Base-by-base conservation (phyloP, 2,888 invertebrate genomes). In the Noctua janthe region DNA sequence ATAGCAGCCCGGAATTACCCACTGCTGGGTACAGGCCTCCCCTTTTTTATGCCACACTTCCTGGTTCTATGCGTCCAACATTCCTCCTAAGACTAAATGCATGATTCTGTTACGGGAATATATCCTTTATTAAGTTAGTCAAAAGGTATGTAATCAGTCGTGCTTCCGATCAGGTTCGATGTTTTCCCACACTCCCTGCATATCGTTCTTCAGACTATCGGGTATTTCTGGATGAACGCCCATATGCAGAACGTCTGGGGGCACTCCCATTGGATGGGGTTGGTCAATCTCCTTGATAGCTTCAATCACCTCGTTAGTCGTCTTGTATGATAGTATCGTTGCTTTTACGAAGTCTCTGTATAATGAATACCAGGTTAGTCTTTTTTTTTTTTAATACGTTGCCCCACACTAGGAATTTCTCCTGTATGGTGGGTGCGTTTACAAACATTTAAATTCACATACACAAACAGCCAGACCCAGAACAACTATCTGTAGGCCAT, bases 291-390 rank as follows among this genome's bases (percentile, higher is more conserved):
- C 93, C 4, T 89, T 62, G 89, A 96, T 94, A 0, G 96, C 97
- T 0, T 92, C 93, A 29, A 96, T 93, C 66, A 96, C 84, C 59
- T 97, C 97, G 0, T 85, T 91, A 0, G 96, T 95, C 0, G 95
- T 94, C 84, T 97, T 97, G 93, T 97, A 96, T 1, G 96, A 93
- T 0, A 95, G 87, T 91, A 97, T 96, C 5, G 96, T 96, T 15
- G 90, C 66, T 76, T 94, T 95, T 3, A 96, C 97, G 88, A 97
- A 97, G 82, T 97, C 97, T 70, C 97, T 97, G 92, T 0, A 66
- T 73, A 23, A 23, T 20, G 4, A 1, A 66, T 20, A 69, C 7
- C 5, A 7, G n/a, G 1, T 35, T 13, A 29, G 29, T 29, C 29
- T 29, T 29, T 29, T 29, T 29, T 29, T 29, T 29, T 29, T 29